phyloP scores from a whole-genome alignment of 2,797 vertebrate genomes.

The Cryptoblepharus egeriae region DNA sequence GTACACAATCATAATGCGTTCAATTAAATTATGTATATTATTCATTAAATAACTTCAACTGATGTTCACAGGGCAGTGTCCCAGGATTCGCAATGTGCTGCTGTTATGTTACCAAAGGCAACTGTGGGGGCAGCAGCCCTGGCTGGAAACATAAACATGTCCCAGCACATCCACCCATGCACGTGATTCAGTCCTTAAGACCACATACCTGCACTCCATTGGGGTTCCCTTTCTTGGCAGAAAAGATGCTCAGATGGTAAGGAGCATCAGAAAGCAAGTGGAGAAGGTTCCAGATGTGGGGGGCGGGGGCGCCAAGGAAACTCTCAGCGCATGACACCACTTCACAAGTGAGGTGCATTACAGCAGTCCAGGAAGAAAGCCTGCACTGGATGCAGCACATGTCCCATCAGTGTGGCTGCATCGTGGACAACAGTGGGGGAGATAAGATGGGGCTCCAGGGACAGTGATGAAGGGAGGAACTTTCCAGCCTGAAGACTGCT shows the following conservation, averaged over 20 bases:
- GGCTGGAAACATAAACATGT: neutral
- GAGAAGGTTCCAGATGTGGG: too few species aligned
- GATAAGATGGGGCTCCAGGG: neutral
- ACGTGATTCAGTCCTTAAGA: neutral
- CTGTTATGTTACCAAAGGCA: neutral
- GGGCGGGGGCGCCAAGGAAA: too few species aligned
- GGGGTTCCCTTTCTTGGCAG: neutral
- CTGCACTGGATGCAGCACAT: too few species aligned
- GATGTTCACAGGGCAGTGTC: conserved; percentile 40
- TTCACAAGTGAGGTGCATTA: too few species aligned
- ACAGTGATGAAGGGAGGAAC: neutral
- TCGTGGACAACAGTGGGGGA: too few species aligned
- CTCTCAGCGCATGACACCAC: too few species aligned
- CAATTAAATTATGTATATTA: neutral
- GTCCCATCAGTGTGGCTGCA: too few species aligned
- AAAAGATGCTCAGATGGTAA: neutral
- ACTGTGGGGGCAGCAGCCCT: neutral
- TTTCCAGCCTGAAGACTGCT: too few species aligned
- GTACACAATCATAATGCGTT: conserved; percentile 28
- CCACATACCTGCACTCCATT: too few species aligned
- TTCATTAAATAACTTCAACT: conserved; percentile 54
- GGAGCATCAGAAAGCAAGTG: too few species aligned
- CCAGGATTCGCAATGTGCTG: neutral
- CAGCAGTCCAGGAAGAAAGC: too few species aligned
- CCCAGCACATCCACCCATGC: neutral